phyloP scores from a whole-genome alignment of 2,888 invertebrate genomes.

The Leucophenga maculata region DNA sequence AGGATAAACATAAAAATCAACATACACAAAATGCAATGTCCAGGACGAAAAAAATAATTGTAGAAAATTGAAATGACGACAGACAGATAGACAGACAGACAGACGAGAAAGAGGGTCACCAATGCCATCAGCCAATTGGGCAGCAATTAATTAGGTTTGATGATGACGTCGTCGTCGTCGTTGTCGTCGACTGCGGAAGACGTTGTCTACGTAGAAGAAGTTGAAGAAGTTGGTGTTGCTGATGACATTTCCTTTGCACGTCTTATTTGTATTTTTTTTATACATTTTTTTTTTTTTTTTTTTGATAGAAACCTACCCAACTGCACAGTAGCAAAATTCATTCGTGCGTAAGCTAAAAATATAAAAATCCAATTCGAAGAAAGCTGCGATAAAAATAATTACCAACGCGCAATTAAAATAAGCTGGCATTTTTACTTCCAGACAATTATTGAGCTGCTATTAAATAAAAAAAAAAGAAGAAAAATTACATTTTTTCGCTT shows the following conservation, averaged over 20 bases:
- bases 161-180: no score
- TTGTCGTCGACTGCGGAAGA: no score
- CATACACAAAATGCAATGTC: background rate
- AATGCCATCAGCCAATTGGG: slow-evolving; percentile 11
- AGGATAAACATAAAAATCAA: slow-evolving; percentile 59
- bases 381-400: background rate
- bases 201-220: no score
- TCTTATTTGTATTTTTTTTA: no score
- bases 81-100: slow-evolving; percentile 7
- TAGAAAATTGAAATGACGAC: background rate
- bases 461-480: no score
- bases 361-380: background rate
- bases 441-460: background rate
- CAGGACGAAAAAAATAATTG: background rate
- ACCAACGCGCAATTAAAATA: background rate
- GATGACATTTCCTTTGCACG: no score
- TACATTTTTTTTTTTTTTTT: no score
- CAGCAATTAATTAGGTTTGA: slow-evolving; percentile 24
- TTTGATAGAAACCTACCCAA: background rate
- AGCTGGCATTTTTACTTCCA: background rate
- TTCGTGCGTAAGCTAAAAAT: background rate
- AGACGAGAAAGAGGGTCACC: slow-evolving; percentile 14
- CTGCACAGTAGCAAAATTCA: background rate
- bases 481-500: no score
- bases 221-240: no score